Percentiles rank a stretch among this genome's conserved stretches.
These are phyloP conservation scores for Sinella curviseta DNA, from an alignment of 1,140 invertebrate species.

Conservation along the genomic window DNA sequence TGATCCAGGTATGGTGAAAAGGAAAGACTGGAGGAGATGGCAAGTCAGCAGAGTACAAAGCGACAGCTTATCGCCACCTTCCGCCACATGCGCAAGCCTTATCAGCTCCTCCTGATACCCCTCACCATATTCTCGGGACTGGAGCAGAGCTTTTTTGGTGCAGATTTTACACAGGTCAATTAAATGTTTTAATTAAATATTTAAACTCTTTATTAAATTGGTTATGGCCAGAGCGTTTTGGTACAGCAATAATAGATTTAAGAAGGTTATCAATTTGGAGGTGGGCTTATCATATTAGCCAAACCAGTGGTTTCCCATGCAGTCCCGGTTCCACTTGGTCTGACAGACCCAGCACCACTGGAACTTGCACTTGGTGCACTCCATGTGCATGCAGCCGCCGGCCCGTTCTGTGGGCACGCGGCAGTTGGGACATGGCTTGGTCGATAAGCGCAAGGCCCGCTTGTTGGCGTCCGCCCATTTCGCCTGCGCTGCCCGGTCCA, in stretches of 20 bases:
- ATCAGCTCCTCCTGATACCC: conserved; percentile 89
- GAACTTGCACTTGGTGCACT: conserved; percentile 46
- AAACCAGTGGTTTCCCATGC: conserved; percentile 50
- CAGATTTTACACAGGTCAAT: conserved; percentile 86
- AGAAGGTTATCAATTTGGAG: background rate
- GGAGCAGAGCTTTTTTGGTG: conserved; percentile 93
- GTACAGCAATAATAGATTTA: background rate
- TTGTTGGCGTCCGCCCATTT: conserved; percentile 76
- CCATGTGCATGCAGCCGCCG: conserved; percentile 56
- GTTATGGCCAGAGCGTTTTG: no score
- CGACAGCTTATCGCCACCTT: conserved; percentile 84
- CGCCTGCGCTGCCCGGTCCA: conserved; percentile 62
- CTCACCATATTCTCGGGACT: conserved; percentile 95
- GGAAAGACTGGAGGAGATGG: conserved; percentile 67
- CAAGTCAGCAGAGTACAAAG: conserved; percentile 64
- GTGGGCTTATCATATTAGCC: conserved; percentile 29
- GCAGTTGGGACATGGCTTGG: conserved; percentile 86
- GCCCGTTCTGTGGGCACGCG: conserved; percentile 80
- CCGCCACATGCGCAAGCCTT: conserved; percentile 82
- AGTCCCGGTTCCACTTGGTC: conserved; percentile 43
- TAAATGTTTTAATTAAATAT: no score
- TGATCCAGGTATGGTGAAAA: conserved; percentile 80
- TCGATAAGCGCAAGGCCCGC: conserved; percentile 73
- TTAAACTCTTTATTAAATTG: no score
- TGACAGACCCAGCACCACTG: conserved; percentile 48